These are phyloP conservation scores for Macquaria ambigua DNA, from an alignment of 2,113 vertebrate genomes.

Conservation along the genomic window DNA sequence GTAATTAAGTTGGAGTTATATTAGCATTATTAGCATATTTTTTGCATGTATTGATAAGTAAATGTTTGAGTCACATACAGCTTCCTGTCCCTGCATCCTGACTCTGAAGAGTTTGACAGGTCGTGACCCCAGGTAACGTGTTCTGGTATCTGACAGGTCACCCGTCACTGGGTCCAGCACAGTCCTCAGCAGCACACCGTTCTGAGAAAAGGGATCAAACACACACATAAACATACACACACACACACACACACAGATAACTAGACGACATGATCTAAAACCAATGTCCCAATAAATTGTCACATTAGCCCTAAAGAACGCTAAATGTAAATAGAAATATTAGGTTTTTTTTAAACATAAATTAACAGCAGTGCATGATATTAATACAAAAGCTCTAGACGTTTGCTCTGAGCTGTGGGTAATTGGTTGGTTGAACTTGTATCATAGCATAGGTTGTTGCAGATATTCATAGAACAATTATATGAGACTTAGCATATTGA, in stretches of 20 bases:
- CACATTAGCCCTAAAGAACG: background rate
- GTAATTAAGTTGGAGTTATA: background rate
- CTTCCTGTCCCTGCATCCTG: constrained; percentile 98
- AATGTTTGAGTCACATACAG: constrained; percentile 85
- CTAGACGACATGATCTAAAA: background rate
- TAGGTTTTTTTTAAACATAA: background rate
- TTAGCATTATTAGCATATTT: background rate
- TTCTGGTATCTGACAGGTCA: constrained; percentile 96
- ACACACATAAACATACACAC: background rate
- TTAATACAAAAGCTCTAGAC: background rate
- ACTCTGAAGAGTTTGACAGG: constrained; percentile 98
- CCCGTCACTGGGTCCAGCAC: constrained; percentile 97
- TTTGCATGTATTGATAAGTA: background rate
- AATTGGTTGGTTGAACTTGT: background rate
- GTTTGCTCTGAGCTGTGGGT: background rate
- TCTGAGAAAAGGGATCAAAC: constrained; percentile 80
- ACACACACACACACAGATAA: background rate
- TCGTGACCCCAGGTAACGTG: constrained; percentile 94
- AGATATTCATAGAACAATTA: background rate
- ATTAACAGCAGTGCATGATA: background rate
- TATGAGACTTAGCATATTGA: background rate
- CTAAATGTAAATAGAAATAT: background rate
- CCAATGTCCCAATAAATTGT: background rate
- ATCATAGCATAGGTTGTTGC: background rate
- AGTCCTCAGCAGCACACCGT: constrained; percentile 94